These are phyloP conservation scores for Macrosteles quadrilineatus DNA, from an alignment of 1,140 invertebrate genomes.

Conservation along the genomic window DNA sequence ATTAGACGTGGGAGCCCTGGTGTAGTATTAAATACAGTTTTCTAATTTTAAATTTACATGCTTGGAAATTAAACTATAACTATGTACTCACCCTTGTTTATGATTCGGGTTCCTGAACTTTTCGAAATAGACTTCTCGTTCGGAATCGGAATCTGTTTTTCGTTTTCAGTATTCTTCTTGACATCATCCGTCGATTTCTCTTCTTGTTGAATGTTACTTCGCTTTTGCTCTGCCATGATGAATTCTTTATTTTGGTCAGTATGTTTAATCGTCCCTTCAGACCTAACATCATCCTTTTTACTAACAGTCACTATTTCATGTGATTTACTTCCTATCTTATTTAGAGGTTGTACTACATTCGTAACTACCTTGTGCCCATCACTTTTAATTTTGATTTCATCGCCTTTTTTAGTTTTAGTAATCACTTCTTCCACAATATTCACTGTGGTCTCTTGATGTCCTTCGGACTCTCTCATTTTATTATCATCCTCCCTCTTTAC, in stretches of 20 bases:
- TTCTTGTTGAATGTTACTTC: too few species aligned
- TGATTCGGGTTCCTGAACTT: not conserved
- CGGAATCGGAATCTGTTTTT: slow-evolving; percentile 5
- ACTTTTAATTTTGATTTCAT: not conserved
- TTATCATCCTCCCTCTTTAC: not conserved
- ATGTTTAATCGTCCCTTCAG: too few species aligned
- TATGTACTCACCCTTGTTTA: slow-evolving; percentile 8
- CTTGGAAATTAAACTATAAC: too few species aligned
- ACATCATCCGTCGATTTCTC: slow-evolving; percentile 53
- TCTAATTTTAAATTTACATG: too few species aligned
- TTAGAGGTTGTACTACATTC: not conserved
- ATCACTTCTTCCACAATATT: not conserved
- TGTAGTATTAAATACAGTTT: not conserved
- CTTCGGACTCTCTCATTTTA: not conserved
- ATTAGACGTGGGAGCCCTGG: too few species aligned
- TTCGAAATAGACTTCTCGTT: slow-evolving; percentile 11
- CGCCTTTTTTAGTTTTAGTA: slow-evolving; percentile 2
- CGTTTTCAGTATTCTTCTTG: not conserved
- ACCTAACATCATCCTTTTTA: too few species aligned
- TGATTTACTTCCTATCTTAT: too few species aligned
- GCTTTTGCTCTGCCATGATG: too few species aligned
- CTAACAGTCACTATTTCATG: too few species aligned
- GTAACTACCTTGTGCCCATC: not conserved
- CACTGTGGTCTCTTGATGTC: not conserved
- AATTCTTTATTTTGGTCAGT: too few species aligned